Base-by-base conservation (phyloP, 1,140 invertebrate genomes). In the Yoshiicerus persimilis region DNA sequence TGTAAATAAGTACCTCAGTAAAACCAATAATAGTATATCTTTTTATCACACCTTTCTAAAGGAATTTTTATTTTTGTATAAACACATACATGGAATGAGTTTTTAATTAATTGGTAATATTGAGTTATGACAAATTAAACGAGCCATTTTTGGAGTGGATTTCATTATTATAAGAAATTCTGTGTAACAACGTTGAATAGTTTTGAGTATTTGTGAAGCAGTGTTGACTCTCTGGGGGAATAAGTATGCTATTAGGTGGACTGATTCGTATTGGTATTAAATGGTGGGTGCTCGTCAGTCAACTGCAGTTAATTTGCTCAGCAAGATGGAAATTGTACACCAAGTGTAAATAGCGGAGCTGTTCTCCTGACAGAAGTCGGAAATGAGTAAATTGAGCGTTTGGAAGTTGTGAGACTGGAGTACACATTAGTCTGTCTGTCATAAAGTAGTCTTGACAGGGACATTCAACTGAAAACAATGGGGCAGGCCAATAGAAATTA, bases 341-440 rank as follows among this genome's bases (percentile, higher is more conserved):
- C 30, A 20, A 34, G 70, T 80, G 75, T 32, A 36, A 36, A 34
- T 36, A 36, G 32, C 32, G 30, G 64, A 27, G 23, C 32, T n/a
- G n/a, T 80, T 80, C 75, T 36, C 32, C n/a, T 80, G 75, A 80
- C 75, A 36, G 32, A 80, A 36, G 32, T 16, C 13, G 75, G 75
- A 80, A 80, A 80, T 80, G 75, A 38, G 32, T 80, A 80, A 80
- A 80, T 80, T 80, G 75, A 80, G 75, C 75, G 75, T 80, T 70
- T n/a, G 38, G 75, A 36, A 80, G 75, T 80, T 80, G 9, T n/a
- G 75, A 34, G 75, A 36, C 32, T 80, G 38, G 30, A 34, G 75
- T 80, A 34, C 20, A n/a, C 30, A 80, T 80, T 80, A 36, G 75
- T 80, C 30, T 80, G 75, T 32, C 75, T 80, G 75, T 80, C 75